Percentiles rank a stretch among this genome's conserved stretches.
These are phyloP conservation scores for Heliothis virescens DNA, from an alignment of 1,140 invertebrate genomes.

Conservation along the genomic window DNA sequence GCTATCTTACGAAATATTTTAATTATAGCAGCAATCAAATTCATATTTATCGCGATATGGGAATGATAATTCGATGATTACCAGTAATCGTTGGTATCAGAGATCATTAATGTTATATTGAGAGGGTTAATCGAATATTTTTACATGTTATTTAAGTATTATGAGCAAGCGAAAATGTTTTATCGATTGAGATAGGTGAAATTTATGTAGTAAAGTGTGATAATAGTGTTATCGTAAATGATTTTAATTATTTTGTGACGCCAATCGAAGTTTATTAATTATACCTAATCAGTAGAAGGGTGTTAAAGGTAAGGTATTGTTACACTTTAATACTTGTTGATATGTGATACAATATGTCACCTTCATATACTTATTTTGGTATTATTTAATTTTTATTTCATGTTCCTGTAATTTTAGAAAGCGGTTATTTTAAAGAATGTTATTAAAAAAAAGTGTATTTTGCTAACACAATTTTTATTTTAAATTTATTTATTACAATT, in stretches of 20 bases:
- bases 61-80: constrained; percentile 40
- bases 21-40: constrained; percentile 45
- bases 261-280: constrained; percentile 22
- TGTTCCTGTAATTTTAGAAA: too few relatives aligned
- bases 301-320: neutral
- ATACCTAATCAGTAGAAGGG: constrained; percentile 2
- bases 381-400: too few relatives aligned
- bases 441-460: too few relatives aligned
- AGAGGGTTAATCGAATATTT: constrained; percentile 42
- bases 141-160: constrained; percentile 42
- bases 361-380: too few relatives aligned
- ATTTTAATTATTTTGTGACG: constrained; percentile 40
- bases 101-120: constrained; percentile 37
- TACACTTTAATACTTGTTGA: neutral
- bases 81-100: constrained; percentile 35
- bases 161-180: constrained; percentile 27
- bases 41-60: constrained; percentile 28
- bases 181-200: constrained; percentile 35
- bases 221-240: constrained; percentile 31
- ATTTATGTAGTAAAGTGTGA: constrained; percentile 19
- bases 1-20: constrained; percentile 33
- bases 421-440: too few relatives aligned
- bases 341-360: neutral
- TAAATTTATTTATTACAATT: too few relatives aligned
- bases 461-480: too few relatives aligned